Evolutionary conservation across 2,113 vertebrate species (phyloP).

Genomic region (cat (Felis catus)): DNA sequence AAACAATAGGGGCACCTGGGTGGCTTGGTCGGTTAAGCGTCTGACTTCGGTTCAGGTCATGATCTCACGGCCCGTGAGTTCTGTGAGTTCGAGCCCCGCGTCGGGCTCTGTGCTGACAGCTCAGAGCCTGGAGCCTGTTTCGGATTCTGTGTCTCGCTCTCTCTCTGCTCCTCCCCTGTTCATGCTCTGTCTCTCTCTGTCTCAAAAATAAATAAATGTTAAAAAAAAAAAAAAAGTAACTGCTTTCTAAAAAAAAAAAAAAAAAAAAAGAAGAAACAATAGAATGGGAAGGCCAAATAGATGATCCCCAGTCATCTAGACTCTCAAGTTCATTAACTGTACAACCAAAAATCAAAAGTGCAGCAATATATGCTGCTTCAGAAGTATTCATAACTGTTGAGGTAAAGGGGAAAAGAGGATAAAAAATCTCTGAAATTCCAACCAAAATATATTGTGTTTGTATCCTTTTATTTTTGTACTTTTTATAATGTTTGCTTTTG

Average conservation of each 20-base stretch:
- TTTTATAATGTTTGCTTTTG: conserved; percentile 26
- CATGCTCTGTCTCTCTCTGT: too few species aligned
- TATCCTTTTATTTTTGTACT: conserved; percentile 46
- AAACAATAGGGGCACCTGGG: conserved; percentile 82
- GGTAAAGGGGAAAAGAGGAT: conserved; percentile 87
- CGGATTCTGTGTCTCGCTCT: too few species aligned
- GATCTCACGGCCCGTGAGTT: too few species aligned
- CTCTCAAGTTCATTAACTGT: conserved; percentile 72
- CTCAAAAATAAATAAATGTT: too few species aligned
- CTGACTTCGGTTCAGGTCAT: too few species aligned
- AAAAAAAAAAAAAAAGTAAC: too few species aligned
- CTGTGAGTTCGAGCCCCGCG: too few species aligned
- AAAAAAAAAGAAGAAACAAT: conserved; percentile 84
- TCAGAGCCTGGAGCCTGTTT: too few species aligned
- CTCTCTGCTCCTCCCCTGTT: too few species aligned
- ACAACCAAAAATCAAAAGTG: conserved; percentile 86
- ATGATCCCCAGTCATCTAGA: conserved; percentile 53
- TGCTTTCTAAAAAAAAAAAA: too few species aligned
- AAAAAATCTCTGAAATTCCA: conserved; percentile 76
- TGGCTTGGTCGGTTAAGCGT: too few species aligned
- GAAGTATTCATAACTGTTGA: conserved; percentile 91
- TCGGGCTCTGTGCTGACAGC: too few species aligned
- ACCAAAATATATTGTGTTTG: conserved; percentile 13
- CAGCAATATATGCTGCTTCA: conserved; percentile 86
- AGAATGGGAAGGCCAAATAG: conserved; percentile 86